A percentile compares a stretch with the other conserved stretches of the same genome.
phyloP scores from a whole-genome alignment of 2,888 invertebrate genomes.

The Aricia artaxerxes region DNA sequence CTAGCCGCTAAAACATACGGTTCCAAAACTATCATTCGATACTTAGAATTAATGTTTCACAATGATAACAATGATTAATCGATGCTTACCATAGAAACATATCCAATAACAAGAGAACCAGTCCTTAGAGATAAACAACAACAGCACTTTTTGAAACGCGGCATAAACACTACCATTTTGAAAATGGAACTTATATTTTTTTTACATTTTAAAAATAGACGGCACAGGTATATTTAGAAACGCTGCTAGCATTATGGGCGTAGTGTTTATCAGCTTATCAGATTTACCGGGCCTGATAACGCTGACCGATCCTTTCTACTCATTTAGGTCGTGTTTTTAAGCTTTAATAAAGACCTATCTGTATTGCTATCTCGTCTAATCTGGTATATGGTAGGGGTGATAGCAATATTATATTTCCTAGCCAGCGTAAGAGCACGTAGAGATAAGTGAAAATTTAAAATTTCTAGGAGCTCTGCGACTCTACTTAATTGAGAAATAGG shows the following conservation, averaged over 20 bases:
- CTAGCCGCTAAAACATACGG: background rate
- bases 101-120: constrained; percentile 65
- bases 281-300: constrained; percentile 41
- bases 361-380: background rate
- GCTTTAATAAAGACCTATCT: background rate
- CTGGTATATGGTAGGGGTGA: background rate
- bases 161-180: constrained; percentile 49
- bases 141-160: constrained; percentile 59
- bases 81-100: constrained; percentile 64
- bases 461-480: too few relatives aligned
- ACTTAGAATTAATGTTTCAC: background rate
- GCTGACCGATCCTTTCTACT: constrained; percentile 16
- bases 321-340: constrained; percentile 1
- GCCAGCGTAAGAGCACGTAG: too few relatives aligned
- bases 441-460: too few relatives aligned
- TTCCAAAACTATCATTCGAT: background rate
- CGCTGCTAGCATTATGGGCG: background rate
- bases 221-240: background rate
- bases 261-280: constrained; percentile 46
- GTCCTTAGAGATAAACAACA: constrained; percentile 60
- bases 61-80: constrained; percentile 7
- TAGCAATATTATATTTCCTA: background rate
- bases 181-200: background rate
- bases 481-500: too few relatives aligned
- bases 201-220: constrained; percentile 3